Percentiles rank a stretch among this genome's conserved stretches.
phyloP scores from a whole-genome alignment of 2,888 invertebrate species.

The Corbicula japonica region DNA sequence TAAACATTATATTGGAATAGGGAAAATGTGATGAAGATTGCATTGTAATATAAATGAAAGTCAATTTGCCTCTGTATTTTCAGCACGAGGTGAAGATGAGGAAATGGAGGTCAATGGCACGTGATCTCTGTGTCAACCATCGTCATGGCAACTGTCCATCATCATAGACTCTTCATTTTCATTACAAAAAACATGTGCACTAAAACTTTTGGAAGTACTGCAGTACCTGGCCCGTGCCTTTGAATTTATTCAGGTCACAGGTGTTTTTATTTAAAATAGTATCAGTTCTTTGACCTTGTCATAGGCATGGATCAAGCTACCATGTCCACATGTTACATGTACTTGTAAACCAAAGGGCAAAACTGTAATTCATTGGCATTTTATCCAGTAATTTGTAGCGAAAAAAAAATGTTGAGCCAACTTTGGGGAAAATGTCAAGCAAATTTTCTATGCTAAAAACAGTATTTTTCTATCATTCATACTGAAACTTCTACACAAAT shows the following conservation, averaged over 20 bases:
- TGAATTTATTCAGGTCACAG: neutral
- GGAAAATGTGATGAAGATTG: no score
- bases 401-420: no score
- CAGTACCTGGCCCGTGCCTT: neutral
- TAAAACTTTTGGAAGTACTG: neutral
- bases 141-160: neutral
- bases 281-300: neutral
- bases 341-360: neutral
- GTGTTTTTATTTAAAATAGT: neutral
- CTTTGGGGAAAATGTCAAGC: no score
- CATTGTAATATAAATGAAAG: neutral
- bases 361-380: neutral
- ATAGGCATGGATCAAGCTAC: neutral
- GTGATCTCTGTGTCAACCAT: conserved; percentile 33
- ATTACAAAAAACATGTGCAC: neutral
- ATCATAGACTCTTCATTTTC: neutral
- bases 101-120: conserved; percentile 75
- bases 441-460: no score
- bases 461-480: no score
- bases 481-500: neutral
- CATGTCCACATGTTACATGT: neutral
- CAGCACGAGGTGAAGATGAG: conserved; percentile 67
- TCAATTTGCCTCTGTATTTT: conserved; percentile 8
- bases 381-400: no score
- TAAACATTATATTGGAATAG: no score